Evolutionary conservation across 2,888 invertebrate genomes (phyloP).

Genomic region (Chirona hameri): DNA sequence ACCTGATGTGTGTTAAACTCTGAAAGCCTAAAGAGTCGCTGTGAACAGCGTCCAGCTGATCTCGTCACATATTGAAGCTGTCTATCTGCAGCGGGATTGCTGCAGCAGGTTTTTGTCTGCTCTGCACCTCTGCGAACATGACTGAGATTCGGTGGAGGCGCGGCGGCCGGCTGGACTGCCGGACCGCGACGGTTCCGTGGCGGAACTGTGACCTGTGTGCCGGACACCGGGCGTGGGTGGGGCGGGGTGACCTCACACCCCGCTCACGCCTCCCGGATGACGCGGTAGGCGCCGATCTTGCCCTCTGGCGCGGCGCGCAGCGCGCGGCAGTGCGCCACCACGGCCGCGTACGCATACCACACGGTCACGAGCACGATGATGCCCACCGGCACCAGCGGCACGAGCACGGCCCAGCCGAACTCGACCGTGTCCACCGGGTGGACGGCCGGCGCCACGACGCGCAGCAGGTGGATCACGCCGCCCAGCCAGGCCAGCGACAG

Average conservation of each 20-base stretch:
- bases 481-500: not conserved
- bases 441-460: not conserved
- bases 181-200: too few relatives aligned
- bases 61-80: too few relatives aligned
- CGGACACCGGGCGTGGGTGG: too few relatives aligned
- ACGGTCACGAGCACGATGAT: slow-evolving; percentile 6
- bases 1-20: too few relatives aligned
- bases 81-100: too few relatives aligned
- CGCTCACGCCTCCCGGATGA: not conserved
- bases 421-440: not conserved
- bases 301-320: not conserved
- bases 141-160: too few relatives aligned
- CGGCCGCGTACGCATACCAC: slow-evolving; percentile 12
- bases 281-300: not conserved
- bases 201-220: too few relatives aligned
- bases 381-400: slow-evolving; percentile 9
- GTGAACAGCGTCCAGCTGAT: too few relatives aligned
- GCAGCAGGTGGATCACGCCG: not conserved
- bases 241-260: not conserved
- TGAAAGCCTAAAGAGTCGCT: too few relatives aligned
- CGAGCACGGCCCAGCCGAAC: slow-evolving; percentile 8
- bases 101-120: too few relatives aligned
- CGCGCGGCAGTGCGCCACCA: not conserved
- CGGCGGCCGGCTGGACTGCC: too few relatives aligned
- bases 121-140: too few relatives aligned